Conservation (phyloP, 2,797 vertebrate genomes). For the Enteromius thamalakanensis region DNA sequence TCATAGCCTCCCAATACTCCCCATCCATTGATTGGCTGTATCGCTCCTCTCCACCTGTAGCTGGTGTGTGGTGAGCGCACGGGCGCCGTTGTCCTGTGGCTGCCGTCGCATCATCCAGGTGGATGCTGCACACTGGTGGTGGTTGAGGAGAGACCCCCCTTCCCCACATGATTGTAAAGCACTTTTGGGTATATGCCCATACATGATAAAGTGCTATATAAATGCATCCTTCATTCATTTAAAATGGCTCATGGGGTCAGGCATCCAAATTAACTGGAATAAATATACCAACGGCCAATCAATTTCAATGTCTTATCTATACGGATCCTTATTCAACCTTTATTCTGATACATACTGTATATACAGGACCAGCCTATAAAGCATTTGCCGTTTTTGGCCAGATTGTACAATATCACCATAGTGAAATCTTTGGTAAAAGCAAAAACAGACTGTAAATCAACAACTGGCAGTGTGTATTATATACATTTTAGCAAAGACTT, state of each 20-base stretch:
- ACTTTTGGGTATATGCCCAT: too few species aligned
- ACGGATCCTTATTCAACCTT: background rate
- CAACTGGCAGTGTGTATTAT: background rate
- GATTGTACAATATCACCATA: background rate
- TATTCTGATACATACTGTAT: background rate
- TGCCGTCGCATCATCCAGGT: too few species aligned
- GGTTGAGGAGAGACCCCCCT: too few species aligned
- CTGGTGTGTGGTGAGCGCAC: too few species aligned
- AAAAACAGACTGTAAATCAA: background rate
- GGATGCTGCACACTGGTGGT: too few species aligned
- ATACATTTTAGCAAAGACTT: conserved; percentile 1
- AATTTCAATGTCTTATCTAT: background rate
- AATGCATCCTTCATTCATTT: too few species aligned
- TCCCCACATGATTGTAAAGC: too few species aligned
- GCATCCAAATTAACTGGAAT: background rate
- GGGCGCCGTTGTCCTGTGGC: too few species aligned
- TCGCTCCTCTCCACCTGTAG: too few species aligned
- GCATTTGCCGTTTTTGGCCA: background rate
- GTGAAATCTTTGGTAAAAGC: background rate
- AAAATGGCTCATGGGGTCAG: background rate
- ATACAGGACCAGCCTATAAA: background rate
- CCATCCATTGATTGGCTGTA: too few species aligned
- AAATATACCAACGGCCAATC: background rate
- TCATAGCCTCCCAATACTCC: too few species aligned
- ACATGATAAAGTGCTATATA: too few species aligned